phyloP scores from a whole-genome alignment of 2,113 vertebrate species.

The Tenrec ecaudatus region DNA sequence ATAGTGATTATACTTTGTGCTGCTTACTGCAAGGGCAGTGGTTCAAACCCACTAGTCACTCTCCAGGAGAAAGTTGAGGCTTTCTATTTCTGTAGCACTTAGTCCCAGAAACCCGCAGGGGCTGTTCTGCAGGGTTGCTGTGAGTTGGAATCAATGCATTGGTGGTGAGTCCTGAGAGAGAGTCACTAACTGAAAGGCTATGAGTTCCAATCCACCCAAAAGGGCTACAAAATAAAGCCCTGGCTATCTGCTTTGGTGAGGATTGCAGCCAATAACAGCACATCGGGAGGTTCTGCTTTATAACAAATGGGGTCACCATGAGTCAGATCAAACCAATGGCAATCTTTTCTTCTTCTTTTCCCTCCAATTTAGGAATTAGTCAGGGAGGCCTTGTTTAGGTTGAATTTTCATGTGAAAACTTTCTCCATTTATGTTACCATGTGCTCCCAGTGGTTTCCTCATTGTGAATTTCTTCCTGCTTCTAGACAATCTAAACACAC shows the following conservation, averaged over 20 bases:
- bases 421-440: neutral
- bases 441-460: neutral
- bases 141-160: too few relatives aligned
- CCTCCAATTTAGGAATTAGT: constrained; percentile 16
- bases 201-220: neutral
- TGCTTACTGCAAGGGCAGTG: too few relatives aligned
- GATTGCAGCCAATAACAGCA: neutral
- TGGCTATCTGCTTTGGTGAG: neutral
- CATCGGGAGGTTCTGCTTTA: neutral
- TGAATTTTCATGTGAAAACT: neutral
- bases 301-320: neutral
- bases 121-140: too few relatives aligned
- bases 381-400: neutral
- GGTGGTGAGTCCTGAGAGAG: too few relatives aligned
- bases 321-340: neutral
- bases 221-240: too few relatives aligned
- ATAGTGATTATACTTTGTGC: too few relatives aligned
- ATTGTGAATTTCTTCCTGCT: neutral
- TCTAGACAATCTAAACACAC: neutral
- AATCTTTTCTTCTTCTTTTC: neutral
- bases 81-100: too few relatives aligned
- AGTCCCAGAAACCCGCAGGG: too few relatives aligned
- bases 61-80: too few relatives aligned
- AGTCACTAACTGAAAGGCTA: neutral
- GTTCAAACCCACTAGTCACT: too few relatives aligned